Percentiles rank a stretch among this genome's conserved stretches.
Conservation (phyloP, 2,113 vertebrate species). For the Neoarius graeffei region DNA sequence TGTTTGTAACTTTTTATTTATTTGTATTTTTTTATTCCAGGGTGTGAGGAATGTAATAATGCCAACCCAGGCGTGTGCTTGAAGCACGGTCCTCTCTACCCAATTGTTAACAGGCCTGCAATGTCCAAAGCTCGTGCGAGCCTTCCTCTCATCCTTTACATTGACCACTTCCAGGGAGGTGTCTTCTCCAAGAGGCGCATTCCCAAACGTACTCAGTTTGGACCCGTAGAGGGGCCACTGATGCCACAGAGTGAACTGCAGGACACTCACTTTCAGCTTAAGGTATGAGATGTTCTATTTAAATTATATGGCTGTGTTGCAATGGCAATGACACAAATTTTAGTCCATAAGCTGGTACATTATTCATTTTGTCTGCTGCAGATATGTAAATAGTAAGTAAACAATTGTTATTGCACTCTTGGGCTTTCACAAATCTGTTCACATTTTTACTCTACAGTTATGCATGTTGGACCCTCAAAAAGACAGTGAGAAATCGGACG, state of each 20-base stretch:
- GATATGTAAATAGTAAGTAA: background rate
- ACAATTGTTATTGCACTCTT: background rate
- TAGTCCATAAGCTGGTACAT: too few species aligned
- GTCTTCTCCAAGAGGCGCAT: slow-evolving; percentile 95
- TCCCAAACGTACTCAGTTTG: slow-evolving; percentile 95
- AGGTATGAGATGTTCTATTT: slow-evolving; percentile 69
- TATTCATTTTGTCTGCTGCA: background rate
- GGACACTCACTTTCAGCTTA: slow-evolving; percentile 89
- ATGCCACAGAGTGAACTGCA: slow-evolving; percentile 83
- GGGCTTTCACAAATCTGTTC: background rate
- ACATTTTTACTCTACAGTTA: slow-evolving; percentile 70
- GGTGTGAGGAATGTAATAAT: slow-evolving; percentile 95
- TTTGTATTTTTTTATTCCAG: slow-evolving; percentile 63
- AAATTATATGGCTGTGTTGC: background rate
- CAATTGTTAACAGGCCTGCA: slow-evolving; percentile 90
- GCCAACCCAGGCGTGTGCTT: slow-evolving; percentile 86
- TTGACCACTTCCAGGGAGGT: slow-evolving; percentile 90
- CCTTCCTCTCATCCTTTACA: slow-evolving; percentile 90
- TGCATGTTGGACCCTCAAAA: slow-evolving; percentile 82
- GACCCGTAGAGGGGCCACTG: slow-evolving; percentile 90
- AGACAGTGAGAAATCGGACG: slow-evolving; percentile 78
- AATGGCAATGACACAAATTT: background rate
- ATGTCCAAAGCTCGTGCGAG: slow-evolving; percentile 91
- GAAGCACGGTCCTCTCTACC: slow-evolving; percentile 89
- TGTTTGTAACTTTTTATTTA: slow-evolving; percentile 1